Percentiles rank a stretch among this genome's conserved stretches.
phyloP scores from a whole-genome alignment of 1,140 invertebrate species.

The Drosophila triauraria region DNA sequence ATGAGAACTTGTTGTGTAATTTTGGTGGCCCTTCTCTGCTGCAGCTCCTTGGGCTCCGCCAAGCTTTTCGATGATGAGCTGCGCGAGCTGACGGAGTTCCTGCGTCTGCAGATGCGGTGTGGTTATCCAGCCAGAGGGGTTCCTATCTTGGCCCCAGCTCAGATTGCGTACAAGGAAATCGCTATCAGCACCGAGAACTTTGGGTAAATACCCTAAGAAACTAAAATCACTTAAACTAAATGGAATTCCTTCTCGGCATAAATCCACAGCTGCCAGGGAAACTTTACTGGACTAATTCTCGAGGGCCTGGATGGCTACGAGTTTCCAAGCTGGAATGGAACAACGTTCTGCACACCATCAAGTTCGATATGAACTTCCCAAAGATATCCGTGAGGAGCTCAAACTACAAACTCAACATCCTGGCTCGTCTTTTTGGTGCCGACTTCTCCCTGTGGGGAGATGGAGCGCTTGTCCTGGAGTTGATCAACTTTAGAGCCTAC shows the following conservation, averaged over 20 bases:
- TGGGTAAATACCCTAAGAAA: constrained; percentile 30
- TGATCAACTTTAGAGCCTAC: constrained; percentile 61
- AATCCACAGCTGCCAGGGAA: constrained; percentile 54
- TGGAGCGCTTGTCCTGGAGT: constrained; percentile 57
- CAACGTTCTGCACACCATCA: constrained; percentile 66
- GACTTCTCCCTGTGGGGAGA: constrained; percentile 54
- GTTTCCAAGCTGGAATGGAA: constrained; percentile 62
- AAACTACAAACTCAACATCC: constrained; percentile 62
- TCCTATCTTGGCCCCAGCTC: constrained; percentile 67
- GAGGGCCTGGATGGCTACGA: constrained; percentile 73
- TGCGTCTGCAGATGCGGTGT: constrained; percentile 78
- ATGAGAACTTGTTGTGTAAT: constrained; percentile 54
- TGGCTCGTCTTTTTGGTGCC: constrained; percentile 41
- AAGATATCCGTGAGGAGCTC: constrained; percentile 48
- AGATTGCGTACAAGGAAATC: constrained; percentile 47
- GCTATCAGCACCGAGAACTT: constrained; percentile 17
- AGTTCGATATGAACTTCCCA: constrained; percentile 71
- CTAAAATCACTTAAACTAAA: not conserved
- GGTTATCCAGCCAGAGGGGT: constrained; percentile 66
- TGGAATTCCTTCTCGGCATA: not conserved
- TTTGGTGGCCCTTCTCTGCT: constrained; percentile 41
- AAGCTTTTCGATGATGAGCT: constrained; percentile 75
- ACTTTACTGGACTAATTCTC: constrained; percentile 63
- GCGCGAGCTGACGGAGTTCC: constrained; percentile 72
- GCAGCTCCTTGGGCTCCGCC: constrained; percentile 43